These are phyloP conservation scores for Sceloporus undulatus DNA, from an alignment of 2,113 vertebrate species.

Conservation along the genomic window DNA sequence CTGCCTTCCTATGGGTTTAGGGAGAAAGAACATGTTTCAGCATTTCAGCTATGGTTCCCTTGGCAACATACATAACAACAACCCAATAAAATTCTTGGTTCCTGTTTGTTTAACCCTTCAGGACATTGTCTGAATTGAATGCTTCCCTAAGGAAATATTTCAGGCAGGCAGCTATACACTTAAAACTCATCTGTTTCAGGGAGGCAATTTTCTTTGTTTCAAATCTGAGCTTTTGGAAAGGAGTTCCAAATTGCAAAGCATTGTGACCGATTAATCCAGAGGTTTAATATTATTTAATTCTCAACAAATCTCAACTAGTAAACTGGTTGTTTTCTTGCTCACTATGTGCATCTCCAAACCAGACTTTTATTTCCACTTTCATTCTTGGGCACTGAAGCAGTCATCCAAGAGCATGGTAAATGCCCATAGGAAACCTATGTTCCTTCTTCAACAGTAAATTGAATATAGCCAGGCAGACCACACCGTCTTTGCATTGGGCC, in stretches of 20 bases:
- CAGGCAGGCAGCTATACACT: constrained; percentile 64
- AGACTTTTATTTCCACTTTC: neutral
- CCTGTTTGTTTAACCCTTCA: constrained; percentile 87
- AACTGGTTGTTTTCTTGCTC: neutral
- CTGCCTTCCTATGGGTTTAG: constrained; percentile 71
- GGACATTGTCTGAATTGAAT: constrained; percentile 75
- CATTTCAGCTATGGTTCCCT: constrained; percentile 84
- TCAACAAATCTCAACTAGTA: neutral
- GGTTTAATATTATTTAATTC: neutral
- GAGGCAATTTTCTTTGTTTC: constrained; percentile 46
- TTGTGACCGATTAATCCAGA: neutral
- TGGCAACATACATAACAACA: constrained; percentile 84
- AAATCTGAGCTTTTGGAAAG: neutral
- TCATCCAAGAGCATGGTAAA: neutral
- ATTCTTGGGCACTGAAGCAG: constrained; percentile 3
- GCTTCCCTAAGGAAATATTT: constrained; percentile 82
- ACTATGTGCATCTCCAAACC: neutral
- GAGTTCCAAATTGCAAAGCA: constrained; percentile 10
- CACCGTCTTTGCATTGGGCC: too few relatives aligned
- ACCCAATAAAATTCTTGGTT: constrained; percentile 73
- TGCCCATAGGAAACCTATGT: neutral
- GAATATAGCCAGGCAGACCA: neutral
- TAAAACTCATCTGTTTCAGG: constrained; percentile 50
- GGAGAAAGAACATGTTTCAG: constrained; percentile 81
- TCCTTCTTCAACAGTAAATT: neutral